Evolutionary conservation across 1,140 invertebrate species (phyloP), one percentile per base, ranked within the genome.

Genomic region (Heliconius eleuchia): DNA sequence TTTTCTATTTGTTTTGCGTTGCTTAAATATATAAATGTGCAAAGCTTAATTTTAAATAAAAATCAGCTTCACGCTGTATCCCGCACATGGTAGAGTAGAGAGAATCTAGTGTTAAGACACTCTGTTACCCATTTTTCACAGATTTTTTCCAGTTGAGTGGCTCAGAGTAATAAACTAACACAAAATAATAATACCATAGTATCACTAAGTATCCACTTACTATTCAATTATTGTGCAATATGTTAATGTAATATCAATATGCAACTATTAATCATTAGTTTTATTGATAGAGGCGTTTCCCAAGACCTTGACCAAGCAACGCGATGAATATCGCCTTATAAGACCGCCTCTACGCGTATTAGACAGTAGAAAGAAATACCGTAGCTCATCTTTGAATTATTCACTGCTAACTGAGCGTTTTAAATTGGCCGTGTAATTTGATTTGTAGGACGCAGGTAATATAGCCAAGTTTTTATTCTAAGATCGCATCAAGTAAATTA

Each of bases 281-380:
- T 72, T 81, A 78, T 78, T 74, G 73, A 78, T 81, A 78, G 66
- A 66, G 46, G 72, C 73, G 76, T 74, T 77, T 81, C n/a, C 23
- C 46, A 79, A 75, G 39, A 71, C 60, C 76, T 57, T 42, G 39
- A 60, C 66, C 23, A 50, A 52, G 71, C 27, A 50, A 23, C 39
- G 66, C 23, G 80, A 81, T 81, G 77, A 74, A 74, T 81, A 81
- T 81, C 91, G 76, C 76, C 73, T 39, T 76, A 78, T 74, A 83
- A 83, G 84, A 79, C 76, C 80, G 88, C 88, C 87, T 90, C 85
- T 82, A 87, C 87, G 86, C 87, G 88, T 88, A 84, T 84, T 87
- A 85, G 86, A 83, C 73, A 79, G 82, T 77, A 80, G 74, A 83
- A 87, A 89, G 84, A 89, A 88, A 79, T 87, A 86, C 81, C 75